Evolutionary conservation across 2,797 vertebrate genomes (phyloP).

Genomic region (Euphonia xanthogaster): DNA sequence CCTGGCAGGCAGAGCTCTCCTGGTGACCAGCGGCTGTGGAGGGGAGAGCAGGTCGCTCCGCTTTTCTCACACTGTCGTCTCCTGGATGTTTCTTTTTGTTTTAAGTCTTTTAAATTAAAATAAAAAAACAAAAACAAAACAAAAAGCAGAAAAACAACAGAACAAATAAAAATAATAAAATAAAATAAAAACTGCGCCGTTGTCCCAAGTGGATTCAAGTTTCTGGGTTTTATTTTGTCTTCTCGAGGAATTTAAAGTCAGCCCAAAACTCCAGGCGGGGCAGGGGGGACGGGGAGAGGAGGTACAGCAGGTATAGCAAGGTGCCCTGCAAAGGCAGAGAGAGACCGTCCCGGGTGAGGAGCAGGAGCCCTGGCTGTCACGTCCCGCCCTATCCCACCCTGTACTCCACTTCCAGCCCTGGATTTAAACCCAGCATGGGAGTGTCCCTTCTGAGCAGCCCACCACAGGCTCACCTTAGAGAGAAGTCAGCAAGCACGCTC

Average conservation of each 20-base stretch:
- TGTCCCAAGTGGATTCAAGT: slow-evolving; percentile 49
- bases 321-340: slow-evolving; percentile 41
- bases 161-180: slow-evolving; percentile 23
- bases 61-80: slow-evolving; percentile 64
- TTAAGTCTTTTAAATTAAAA: slow-evolving; percentile 37
- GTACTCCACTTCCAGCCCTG: neutral
- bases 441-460: neutral
- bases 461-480: slow-evolving; percentile 72
- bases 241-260: slow-evolving; percentile 39
- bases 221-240: slow-evolving; percentile 54
- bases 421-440: neutral
- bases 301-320: slow-evolving; percentile 50
- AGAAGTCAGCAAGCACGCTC: slow-evolving; percentile 74
- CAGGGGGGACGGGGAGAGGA: neutral
- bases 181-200: slow-evolving; percentile 16
- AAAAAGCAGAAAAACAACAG: neutral
- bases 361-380: neutral
- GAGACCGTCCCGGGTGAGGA: neutral
- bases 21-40: slow-evolving; percentile 45
- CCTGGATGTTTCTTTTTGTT: slow-evolving; percentile 39
- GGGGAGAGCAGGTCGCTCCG: slow-evolving; percentile 51
- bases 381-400: neutral
- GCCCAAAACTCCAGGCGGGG: slow-evolving; percentile 43
- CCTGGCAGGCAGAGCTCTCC: slow-evolving; percentile 53
- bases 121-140: slow-evolving; percentile 46